Percentiles rank a stretch among this genome's conserved stretches.
Conservation (phyloP, 2,113 vertebrate genomes). For the Struthio camelus region DNA sequence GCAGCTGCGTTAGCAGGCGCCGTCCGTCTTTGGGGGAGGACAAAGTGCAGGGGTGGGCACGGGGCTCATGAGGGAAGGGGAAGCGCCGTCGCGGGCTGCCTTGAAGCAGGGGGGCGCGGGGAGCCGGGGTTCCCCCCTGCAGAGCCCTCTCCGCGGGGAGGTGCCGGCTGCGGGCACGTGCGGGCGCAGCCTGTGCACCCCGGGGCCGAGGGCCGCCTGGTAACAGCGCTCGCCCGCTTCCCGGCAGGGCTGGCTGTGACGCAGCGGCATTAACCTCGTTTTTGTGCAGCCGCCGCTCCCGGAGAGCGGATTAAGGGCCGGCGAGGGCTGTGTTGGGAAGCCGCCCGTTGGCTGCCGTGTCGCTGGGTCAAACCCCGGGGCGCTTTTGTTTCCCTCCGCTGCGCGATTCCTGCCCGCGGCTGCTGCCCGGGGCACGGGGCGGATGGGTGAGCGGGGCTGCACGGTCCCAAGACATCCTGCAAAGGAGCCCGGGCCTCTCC, state of each 20-base stretch:
- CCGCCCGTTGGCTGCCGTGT: neutral
- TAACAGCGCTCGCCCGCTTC: neutral
- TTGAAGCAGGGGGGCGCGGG: neutral
- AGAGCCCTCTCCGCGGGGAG: too few relatives aligned
- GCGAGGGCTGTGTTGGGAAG: neutral
- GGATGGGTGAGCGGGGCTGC: neutral
- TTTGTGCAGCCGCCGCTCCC: neutral
- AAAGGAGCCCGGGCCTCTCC: neutral
- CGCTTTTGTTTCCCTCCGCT: neutral
- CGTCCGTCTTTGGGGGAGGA: neutral
- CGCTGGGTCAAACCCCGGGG: neutral
- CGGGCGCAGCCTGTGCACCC: neutral
- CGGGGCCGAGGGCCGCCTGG: neutral
- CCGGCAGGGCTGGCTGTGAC: constrained; percentile 29
- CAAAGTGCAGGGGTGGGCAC: neutral
- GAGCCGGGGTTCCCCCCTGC: rapidly evolving
- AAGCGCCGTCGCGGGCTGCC: neutral
- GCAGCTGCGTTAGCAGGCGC: neutral
- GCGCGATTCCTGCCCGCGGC: too few relatives aligned
- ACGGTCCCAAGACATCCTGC: neutral
- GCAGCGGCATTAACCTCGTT: constrained; percentile 66
- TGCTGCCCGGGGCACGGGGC: neutral
- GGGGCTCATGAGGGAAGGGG: neutral
- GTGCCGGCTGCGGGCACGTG: neutral
- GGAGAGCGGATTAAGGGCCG: constrained; percentile 52